These are phyloP conservation scores for Leuciscus idus DNA, from an alignment of 2,113 vertebrate genomes.

Conservation along the genomic window DNA sequence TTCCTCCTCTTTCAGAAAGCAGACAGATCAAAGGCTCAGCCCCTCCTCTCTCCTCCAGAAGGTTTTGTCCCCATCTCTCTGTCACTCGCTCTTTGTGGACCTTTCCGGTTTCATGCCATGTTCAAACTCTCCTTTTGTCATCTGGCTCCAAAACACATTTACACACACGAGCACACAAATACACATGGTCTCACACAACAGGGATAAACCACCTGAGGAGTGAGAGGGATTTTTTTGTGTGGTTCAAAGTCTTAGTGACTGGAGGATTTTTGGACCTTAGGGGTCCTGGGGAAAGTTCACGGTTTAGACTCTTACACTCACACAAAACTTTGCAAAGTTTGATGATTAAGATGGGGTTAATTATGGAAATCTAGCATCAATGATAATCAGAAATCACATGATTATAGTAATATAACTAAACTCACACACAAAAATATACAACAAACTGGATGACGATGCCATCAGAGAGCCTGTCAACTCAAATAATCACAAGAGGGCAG, in stretches of 20 bases:
- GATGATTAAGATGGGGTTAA: background rate
- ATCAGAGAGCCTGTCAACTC: background rate
- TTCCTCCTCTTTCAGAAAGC: conserved; percentile 52
- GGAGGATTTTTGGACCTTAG: conserved; percentile 25
- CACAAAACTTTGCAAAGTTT: background rate
- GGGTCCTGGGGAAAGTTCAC: conserved; percentile 15
- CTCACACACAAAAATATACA: background rate
- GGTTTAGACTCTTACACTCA: background rate
- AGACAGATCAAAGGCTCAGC: conserved; percentile 55
- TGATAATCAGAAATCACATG: background rate
- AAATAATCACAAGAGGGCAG: conserved; percentile 51
- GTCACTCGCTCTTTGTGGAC: conserved; percentile 59
- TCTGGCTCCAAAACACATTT: conserved; percentile 43
- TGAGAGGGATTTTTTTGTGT: conserved; percentile 38
- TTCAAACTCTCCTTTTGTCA: conserved; percentile 57
- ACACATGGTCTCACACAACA: conserved; percentile 39
- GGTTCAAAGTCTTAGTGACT: conserved; percentile 39
- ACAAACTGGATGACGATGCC: background rate
- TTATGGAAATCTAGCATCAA: background rate
- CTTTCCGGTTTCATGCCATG: conserved; percentile 59
- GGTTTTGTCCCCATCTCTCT: conserved; percentile 54
- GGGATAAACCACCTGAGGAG: conserved; percentile 55
- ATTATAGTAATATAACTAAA: background rate
- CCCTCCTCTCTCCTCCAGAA: conserved; percentile 53
- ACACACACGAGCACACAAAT: conserved; percentile 43